These are phyloP conservation scores for Melipona bicolor DNA, from an alignment of 2,888 invertebrate genomes.

Conservation along the genomic window DNA sequence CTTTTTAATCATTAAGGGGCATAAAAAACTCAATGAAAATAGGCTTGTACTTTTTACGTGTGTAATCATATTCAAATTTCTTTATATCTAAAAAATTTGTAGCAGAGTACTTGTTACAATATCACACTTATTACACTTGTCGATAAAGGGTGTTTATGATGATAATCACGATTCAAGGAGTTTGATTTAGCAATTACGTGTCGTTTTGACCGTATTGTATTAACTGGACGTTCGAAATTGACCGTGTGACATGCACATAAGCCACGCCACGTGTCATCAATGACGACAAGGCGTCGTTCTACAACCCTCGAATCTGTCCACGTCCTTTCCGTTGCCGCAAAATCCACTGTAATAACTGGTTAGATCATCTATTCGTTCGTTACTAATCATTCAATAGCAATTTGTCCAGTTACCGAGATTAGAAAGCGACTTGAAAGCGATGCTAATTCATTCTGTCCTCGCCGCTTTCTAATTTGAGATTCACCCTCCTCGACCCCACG, in stretches of 20 bases:
- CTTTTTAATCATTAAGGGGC: not conserved
- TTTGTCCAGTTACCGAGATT: slow-evolving; percentile 77
- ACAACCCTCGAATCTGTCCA: slow-evolving; percentile 43
- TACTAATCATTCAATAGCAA: slow-evolving; percentile 77
- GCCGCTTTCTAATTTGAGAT: slow-evolving; percentile 74
- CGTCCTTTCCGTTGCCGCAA: slow-evolving; percentile 62
- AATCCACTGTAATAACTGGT: slow-evolving; percentile 64
- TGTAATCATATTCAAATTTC: no score
- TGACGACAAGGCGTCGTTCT: slow-evolving; percentile 36
- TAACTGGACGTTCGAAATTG: slow-evolving; percentile 79
- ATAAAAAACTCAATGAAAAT: not conserved
- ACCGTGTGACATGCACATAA: slow-evolving; percentile 80
- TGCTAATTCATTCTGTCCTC: slow-evolving; percentile 73
- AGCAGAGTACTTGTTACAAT: not conserved
- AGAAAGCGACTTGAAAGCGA: slow-evolving; percentile 79
- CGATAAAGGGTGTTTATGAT: not conserved
- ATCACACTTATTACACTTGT: not conserved
- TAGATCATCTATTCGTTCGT: slow-evolving; percentile 69
- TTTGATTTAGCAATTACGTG: slow-evolving; percentile 55
- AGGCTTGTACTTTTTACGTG: not conserved
- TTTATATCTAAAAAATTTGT: not conserved
- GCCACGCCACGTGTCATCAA: slow-evolving; percentile 80
- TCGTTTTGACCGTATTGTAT: slow-evolving; percentile 47
- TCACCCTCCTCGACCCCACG: slow-evolving; percentile 66
- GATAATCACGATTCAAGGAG: slow-evolving; percentile 18